Conservation (phyloP, 2,797 vertebrate genomes). For the Salmo trutta region DNA sequence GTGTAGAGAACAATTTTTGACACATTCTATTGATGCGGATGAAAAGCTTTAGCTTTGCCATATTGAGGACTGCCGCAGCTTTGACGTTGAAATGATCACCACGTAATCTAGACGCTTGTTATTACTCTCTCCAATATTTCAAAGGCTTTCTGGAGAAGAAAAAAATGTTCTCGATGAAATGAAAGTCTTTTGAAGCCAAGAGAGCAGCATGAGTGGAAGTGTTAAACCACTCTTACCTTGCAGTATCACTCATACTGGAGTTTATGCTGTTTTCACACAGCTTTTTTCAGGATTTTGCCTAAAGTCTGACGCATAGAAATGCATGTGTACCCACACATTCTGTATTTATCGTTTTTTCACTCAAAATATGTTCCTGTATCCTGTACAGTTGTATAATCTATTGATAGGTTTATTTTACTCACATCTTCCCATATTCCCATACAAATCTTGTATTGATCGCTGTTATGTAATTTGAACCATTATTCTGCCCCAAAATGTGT, state of each 20-base stretch:
- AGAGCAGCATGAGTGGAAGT: not conserved
- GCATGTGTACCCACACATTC: not conserved
- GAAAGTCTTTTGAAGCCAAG: not conserved
- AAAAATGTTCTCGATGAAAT: not conserved
- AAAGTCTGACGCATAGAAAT: not conserved
- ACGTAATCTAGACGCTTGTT: not conserved
- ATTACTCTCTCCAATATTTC: constrained; percentile 2
- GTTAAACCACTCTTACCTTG: not conserved
- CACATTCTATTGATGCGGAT: not conserved
- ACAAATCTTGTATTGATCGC: not conserved
- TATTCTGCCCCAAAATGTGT: not conserved
- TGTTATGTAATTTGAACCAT: not conserved
- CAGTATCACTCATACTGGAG: not conserved
- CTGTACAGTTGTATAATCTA: not conserved
- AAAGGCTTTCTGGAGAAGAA: constrained; percentile 6
- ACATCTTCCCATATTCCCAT: not conserved
- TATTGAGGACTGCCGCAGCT: not conserved
- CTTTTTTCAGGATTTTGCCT: not conserved
- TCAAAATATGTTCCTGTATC: not conserved
- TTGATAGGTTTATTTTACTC: not conserved
- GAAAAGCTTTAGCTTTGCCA: constrained; percentile 15
- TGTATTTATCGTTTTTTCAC: not conserved
- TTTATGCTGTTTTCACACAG: not conserved
- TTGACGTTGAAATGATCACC: not conserved
- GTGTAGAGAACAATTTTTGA: constrained; percentile 21